Base-by-base conservation (phyloP, 2,797 vertebrate genomes). In the Crax fasciolata region DNA sequence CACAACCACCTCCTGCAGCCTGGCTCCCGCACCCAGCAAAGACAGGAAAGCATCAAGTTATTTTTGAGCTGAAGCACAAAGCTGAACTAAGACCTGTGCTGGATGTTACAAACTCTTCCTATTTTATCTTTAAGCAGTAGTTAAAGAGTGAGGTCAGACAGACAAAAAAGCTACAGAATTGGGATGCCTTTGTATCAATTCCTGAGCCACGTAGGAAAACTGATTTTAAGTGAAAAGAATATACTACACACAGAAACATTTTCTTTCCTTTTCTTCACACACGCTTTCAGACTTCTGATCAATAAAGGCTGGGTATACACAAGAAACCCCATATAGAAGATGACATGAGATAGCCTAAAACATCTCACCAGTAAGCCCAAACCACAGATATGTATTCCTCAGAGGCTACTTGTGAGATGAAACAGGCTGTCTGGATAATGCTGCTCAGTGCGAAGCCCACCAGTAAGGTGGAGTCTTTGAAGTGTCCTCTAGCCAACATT, bases 1-100 rank as follows among this genome's bases (percentile, higher is more conserved):
- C 5, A 8, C 46, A 81, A 35, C 10, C 38, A 25, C 13, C 32
- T 65, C 58, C 38, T 58, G 44, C 48, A 52, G 48, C 65, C 41
- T 55, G 35, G 9, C 19, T 13, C 55, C 43, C 0, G 2, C 12
- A 14, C 52, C 55, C 68, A 54, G 35, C n/a, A 62, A 87, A 73
- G 49, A 65, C 62, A 68, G 54, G 35, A 35, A 78, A 80, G 20
- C 21, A 76, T 10, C 4, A 41, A 73, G 20, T 48, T 63, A 30
- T 62, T 91, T 93, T 81, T 28, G 93, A 78, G 63, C 35, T 44
- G 18, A 75, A 55, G 15, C 13, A 59, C 19, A 55, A 88, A 75
- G 25, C 43, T 41, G 41, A 91, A 52, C 32, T 23, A 63, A 85
- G 54, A 85, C 20, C 11, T 3, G 4, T 32, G 49, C 35, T 57